Evolutionary conservation across 2,888 invertebrate species (phyloP).

Genomic region (Apodemia zela): DNA sequence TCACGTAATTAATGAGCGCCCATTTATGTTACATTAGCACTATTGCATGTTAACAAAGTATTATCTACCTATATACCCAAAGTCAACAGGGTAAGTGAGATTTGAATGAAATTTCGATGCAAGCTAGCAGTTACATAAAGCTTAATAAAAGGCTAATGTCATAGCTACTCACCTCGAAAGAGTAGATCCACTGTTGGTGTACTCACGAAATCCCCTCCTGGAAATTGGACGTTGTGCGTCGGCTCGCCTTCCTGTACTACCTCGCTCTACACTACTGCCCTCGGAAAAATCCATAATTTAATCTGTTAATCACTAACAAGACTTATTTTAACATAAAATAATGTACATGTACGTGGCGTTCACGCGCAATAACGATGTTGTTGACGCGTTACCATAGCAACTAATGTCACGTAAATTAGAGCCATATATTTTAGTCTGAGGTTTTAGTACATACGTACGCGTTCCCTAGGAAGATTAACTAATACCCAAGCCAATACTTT

Average conservation of each 20-base stretch:
- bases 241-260: constrained; percentile 46
- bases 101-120: no score
- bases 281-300: constrained; percentile 71
- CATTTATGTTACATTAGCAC: no score
- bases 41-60: no score
- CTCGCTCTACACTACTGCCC: constrained; percentile 49
- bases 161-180: constrained; percentile 58
- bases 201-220: constrained; percentile 62
- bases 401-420: constrained; percentile 25
- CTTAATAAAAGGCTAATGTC: constrained; percentile 10
- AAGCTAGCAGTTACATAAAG: neutral
- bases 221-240: constrained; percentile 63
- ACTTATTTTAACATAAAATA: constrained; percentile 43
- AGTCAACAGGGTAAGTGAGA: no score
- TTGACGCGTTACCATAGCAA: constrained; percentile 54
- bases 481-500: no score
- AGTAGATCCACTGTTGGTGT: constrained; percentile 56
- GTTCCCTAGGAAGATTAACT: no score
- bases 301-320: constrained; percentile 33
- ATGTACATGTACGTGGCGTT: constrained; percentile 36
- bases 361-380: constrained; percentile 62
- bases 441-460: no score
- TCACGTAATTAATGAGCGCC: no score
- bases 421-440: no score
- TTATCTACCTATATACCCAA: no score